Evolutionary conservation across 2,113 vertebrate genomes (phyloP).

Genomic region (Pogona vitticeps): DNA sequence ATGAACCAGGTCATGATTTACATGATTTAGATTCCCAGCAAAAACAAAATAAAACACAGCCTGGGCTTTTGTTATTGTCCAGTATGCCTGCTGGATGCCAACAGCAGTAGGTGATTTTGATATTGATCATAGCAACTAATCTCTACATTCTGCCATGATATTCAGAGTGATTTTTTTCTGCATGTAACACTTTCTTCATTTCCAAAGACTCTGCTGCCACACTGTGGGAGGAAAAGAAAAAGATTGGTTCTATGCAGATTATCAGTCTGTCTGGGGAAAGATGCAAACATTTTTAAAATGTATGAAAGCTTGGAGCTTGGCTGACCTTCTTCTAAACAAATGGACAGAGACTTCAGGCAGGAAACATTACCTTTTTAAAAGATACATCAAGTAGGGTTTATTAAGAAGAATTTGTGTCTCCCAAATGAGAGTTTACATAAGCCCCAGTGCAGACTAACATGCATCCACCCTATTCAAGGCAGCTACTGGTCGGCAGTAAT

Average conservation of each 20-base stretch:
- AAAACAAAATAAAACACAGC: too few relatives aligned
- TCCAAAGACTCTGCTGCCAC: constrained; percentile 78
- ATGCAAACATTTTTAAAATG: neutral
- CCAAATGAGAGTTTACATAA: too few relatives aligned
- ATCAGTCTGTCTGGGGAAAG: neutral
- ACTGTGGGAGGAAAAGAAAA: constrained; percentile 65
- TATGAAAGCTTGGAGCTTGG: neutral
- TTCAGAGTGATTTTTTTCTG: neutral
- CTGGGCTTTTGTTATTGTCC: neutral
- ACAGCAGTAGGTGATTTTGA: neutral
- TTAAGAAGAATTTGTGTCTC: too few relatives aligned
- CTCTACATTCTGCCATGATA: neutral
- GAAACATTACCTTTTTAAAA: neutral
- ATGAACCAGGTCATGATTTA: too few relatives aligned
- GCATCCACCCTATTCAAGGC: too few relatives aligned
- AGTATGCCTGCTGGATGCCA: neutral
- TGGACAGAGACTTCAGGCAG: neutral
- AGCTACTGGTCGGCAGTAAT: too few relatives aligned
- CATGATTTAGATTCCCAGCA: too few relatives aligned
- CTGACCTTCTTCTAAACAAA: neutral
- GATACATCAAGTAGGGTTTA: too few relatives aligned
- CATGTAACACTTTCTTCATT: neutral
- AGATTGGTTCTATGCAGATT: constrained; percentile 17
- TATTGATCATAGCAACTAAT: neutral
- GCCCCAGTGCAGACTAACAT: too few relatives aligned